phyloP scores from a whole-genome alignment of 2,113 vertebrate genomes.

The Meleagris gallopavo region DNA sequence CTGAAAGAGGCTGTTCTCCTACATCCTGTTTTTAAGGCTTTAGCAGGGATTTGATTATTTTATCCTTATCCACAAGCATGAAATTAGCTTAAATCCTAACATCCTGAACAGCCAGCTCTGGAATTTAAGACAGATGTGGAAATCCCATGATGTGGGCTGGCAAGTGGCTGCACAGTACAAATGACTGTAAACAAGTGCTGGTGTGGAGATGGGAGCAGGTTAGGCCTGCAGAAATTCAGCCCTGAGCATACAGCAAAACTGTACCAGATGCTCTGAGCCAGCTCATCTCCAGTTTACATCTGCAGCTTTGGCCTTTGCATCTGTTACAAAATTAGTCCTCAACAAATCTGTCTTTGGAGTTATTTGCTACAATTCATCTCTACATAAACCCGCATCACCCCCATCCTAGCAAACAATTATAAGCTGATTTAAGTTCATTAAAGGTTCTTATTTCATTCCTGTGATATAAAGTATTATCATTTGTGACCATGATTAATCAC shows the following conservation, averaged over 20 bases:
- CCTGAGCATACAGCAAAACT: not conserved
- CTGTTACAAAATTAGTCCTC: conserved; percentile 15
- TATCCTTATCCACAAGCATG: conserved; percentile 35
- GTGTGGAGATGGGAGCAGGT: not conserved
- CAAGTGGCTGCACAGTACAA: not conserved
- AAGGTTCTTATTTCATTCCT: not conserved
- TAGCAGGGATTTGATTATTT: conserved; percentile 15
- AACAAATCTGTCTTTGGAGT: not conserved
- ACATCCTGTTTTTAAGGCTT: not conserved
- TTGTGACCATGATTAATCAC: not conserved
- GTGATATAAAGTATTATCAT: not conserved
- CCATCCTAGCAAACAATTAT: not conserved
- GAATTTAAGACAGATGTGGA: not conserved
- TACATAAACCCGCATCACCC: not conserved
- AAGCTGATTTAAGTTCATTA: not conserved
- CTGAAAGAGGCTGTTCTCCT: not conserved
- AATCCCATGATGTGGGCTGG: not conserved
- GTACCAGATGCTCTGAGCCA: conserved; percentile 36
- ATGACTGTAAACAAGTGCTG: not conserved
- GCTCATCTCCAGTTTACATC: not conserved
- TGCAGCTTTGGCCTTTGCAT: conserved; percentile 4
- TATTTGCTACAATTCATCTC: not conserved
- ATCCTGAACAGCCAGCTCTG: not conserved
- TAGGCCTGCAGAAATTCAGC: not conserved
- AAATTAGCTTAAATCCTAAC: conserved; percentile 13